Conservation (phyloP, 2,113 vertebrate genomes). For the Orthonyx spaldingii region DNA sequence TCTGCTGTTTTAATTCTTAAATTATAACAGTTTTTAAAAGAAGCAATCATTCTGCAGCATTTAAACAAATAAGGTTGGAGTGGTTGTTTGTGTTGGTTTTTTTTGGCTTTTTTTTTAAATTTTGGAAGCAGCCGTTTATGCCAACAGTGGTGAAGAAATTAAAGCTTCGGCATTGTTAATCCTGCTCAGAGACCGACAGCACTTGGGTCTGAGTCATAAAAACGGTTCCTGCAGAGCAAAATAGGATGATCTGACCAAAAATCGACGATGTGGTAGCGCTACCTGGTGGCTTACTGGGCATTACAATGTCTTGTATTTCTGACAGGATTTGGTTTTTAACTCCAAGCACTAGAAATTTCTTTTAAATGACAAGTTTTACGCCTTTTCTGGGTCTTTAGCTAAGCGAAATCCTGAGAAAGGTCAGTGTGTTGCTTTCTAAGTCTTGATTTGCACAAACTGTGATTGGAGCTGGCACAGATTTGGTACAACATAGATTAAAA, state of each 20-base stretch:
- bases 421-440: background rate
- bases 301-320: background rate
- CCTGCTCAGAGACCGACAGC: background rate
- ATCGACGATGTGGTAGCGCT: background rate
- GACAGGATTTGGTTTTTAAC: background rate
- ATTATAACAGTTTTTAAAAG: background rate
- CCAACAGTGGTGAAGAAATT: background rate
- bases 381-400: background rate
- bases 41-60: background rate
- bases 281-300: background rate
- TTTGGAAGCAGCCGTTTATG: background rate
- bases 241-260: background rate
- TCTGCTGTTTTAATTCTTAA: constrained; percentile 6
- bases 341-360: background rate
- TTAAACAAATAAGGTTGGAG: background rate
- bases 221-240: background rate
- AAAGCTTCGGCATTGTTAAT: background rate
- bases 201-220: background rate
- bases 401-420: background rate
- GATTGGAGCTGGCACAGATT: background rate
- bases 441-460: background rate
- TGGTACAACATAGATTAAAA: accelerated
- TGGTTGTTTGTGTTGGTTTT: background rate
- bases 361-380: background rate
- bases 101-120: background rate